Base-by-base conservation (phyloP, 2,888 invertebrate genomes). In the Limnephilus lunatus region DNA sequence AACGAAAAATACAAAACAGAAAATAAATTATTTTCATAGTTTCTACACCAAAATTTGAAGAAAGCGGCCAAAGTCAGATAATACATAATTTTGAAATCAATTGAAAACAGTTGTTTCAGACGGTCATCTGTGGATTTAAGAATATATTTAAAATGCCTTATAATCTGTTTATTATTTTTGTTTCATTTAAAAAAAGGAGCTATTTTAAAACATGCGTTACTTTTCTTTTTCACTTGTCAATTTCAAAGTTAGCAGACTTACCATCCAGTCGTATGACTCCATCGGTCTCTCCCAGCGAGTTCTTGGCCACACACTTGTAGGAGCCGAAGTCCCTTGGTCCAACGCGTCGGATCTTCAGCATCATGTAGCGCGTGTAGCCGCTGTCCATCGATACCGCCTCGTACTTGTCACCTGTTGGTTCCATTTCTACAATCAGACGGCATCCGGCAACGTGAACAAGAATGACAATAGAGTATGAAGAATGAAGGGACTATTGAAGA, bases 351-450 rank as follows among this genome's bases (percentile, higher is more conserved):
- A 99, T 98, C 96, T 98, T 98, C 94, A 99, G 96, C 97, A 98
- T 98, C 98, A 99, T 98, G 96, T 97, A 98, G 95, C 98, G 98
- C 95, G 98, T 98, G 97, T 99, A 98, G 94, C 98, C 98, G 95
- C 97, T 98, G 96, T 98, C 98, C 95, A 97, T 97, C 89, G 98
- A 98, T 94, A 98, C 97, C 94, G 98, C 98, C 95, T 98, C 98
- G 95, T 98, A 98, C 96, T 98, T 98, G 95, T 98, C 98, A 95
- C 98, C 98, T 97, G 97, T 96, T 95, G 97, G 96, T 95, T 97
- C 97, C 95, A 97, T 96, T 96, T 97, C 97, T 97, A 95, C 95
- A 92, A 90, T 94, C 95, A 95, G 80, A 89, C 81, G 48, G 31
- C 68, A 68, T 87, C 48, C 48, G 15, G 53, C 9, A 48, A 48